Base-by-base conservation (phyloP, 2,888 invertebrate species). In the Palloptera scutellata region DNA sequence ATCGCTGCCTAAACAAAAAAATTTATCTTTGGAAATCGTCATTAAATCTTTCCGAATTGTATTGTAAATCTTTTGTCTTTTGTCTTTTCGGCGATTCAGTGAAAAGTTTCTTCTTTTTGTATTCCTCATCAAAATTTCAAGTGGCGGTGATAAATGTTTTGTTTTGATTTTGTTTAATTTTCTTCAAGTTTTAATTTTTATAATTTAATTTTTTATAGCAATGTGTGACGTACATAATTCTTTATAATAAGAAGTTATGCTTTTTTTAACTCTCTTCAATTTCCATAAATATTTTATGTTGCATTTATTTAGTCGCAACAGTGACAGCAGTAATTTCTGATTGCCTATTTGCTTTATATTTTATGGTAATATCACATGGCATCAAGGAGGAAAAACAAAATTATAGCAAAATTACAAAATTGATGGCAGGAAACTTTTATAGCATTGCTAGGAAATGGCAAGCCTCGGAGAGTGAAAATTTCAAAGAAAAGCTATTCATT, bases 31-130 rank as follows among this genome's bases (percentile, higher is more conserved):
- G 74, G 74, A 78, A 77, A 78, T 78, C 75, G 71, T 74, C 79
- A 76, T 73, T 79, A 78, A 81, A 81, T 81, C 79, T 81, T 80
- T 74, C 73, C 64, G 71, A 78, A 77, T 76, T 76, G 75, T 77
- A 79, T 76, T 80, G 78, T 81, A 81, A 81, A 81, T 81, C 78
- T 80, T 77, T 75, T 77, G 74, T 73, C 76, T 80, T 73, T 63
- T 61, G 74, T 73, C 76, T 80, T 73, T 63, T 61, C 71, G 72
- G 70, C 64, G 63, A 48, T 70, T 65, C 63, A 54, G 60, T 70
- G 65, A 30, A 59, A 55, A 15, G 30, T 30, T 13, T 19, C 19
- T 42, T n/a, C 58, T 54, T 64, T 61, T 51, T 57, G 19, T 68
- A 64, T 64, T 60, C 64, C 19, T 65, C 71, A 73, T 73, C 66